A percentile compares a stretch with the other conserved stretches of the same genome.
Conservation (phyloP, 2,888 invertebrate species). For the Lasioglossum zephyrum region DNA sequence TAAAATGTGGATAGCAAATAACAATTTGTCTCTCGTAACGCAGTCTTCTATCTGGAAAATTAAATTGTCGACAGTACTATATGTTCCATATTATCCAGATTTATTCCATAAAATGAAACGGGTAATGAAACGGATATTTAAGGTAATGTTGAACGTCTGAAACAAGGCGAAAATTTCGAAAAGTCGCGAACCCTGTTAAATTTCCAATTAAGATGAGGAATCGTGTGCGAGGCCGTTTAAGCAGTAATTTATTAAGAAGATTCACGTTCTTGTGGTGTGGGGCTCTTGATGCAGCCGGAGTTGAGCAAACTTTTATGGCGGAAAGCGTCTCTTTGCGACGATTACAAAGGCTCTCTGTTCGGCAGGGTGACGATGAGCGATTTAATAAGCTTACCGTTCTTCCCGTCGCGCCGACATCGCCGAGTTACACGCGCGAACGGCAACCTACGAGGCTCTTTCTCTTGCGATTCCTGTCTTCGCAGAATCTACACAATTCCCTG, state of each 20-base stretch:
- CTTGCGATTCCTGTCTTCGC: conserved; percentile 30
- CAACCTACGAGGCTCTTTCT: conserved; percentile 24
- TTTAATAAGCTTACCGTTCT: conserved; percentile 42
- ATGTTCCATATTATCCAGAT: background rate
- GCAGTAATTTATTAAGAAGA: background rate
- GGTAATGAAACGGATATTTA: background rate
- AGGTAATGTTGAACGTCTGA: background rate
- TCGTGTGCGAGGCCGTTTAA: background rate
- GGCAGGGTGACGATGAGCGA: conserved; percentile 20
- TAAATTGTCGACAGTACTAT: background rate
- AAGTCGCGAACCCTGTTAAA: background rate
- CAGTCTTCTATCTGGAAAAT: background rate
- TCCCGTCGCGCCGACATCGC: conserved; percentile 23
- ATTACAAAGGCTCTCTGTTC: conserved; percentile 26
- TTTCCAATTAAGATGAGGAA: background rate
- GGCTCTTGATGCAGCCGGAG: background rate
- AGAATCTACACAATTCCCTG: conserved; percentile 1
- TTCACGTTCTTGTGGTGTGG: background rate
- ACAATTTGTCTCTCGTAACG: too few species aligned
- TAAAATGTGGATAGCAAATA: too few species aligned
- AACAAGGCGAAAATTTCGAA: background rate
- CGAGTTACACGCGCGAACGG: conserved; percentile 28
- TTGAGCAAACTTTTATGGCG: conserved; percentile 13
- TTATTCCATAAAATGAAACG: background rate
- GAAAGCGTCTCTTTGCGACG: conserved; percentile 8